Base-by-base conservation (phyloP, 2,113 vertebrate genomes). In the Andinoacara biseriatus region DNA sequence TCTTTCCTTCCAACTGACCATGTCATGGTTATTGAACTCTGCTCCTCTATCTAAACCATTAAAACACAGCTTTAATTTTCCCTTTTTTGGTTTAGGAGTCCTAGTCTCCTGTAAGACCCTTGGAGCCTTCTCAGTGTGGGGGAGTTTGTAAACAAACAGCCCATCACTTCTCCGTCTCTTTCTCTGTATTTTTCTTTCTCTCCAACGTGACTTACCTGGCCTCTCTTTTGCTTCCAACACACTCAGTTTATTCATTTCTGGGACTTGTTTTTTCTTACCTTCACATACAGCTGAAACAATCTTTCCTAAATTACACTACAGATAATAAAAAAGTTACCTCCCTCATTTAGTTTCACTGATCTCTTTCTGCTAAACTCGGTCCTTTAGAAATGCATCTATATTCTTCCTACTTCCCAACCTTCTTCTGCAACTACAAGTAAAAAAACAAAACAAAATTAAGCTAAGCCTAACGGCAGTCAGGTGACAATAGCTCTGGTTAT, bases 121-220 rank as follows among this genome's bases (percentile, higher is more conserved):
- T 85, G 92, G 93, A 95, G 88, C 94, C 94, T 94, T 80, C 88
- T 86, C 81, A 76, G 86, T 81, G 86, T 87, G 80, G 86, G 80
- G 77, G 83, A 91, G 76, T 86, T 80, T 85, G 87, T 90, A 85
- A 90, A 91, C 83, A 86, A 75, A 85, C 63, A 75, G 63, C 43
- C 60, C 85, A 84, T 80, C 86, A 83, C 79, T 80, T 84, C 78
- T 67, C 72, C 77, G 31, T 77, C 52, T n/a, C 43, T 75, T 52
- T 2, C 56, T 76, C 46, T 83, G 6, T 33, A 63, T 65, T 17
- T 56, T 43, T 76, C 22, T 78, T 43, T 63, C 57, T 31, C 20
- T 14, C 60, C 59, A 57, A n/a, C 65, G 22, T 0, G 5, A 69
- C 22, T 69, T 69, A 46, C 43, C 1, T 22, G 52, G 58, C 26